Base-by-base conservation (phyloP, 2,888 invertebrate species). In the Phyto melanocephala region DNA sequence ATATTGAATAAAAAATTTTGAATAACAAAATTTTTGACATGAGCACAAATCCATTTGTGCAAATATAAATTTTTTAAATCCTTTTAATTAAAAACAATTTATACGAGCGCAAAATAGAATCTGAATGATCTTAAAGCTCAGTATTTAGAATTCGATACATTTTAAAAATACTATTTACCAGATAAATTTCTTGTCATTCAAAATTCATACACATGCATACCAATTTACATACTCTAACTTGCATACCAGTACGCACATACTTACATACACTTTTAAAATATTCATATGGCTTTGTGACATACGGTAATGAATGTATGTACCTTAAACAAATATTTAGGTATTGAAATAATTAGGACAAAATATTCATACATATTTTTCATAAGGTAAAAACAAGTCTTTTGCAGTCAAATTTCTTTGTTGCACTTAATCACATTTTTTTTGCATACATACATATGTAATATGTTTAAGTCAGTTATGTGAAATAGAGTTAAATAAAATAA, bases 21-120 rank as follows among this genome's bases (percentile, higher is more conserved):
- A 15, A 20, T 7, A 68, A 8, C 68, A 60, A 45, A 54, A 56
- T 54, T 63, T 70, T 28, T 47, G n/a, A 52, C 20, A 54, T 24
- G 35, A 63, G 22, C 50, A 52, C 28, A 58, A 3, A 37, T 56
- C n/a, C 62, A 62, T 35, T 37, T 17, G 2, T 2, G 17, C 17
- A 35, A 11, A 50, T 13, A 50, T 54, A 28, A n/a, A n/a, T 47
- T 47, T 17, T 35, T 56, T 33, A 15, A 54, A 28, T 13, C 52
- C 5, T 24, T n/a, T 3, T 13, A 28, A 15, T 45, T 8, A n/a
- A n/a, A n/a, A n/a, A n/a, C 1, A 15, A 45, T 45, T 50, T 47
- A 47, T 47, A 47, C 2, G 17, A 1, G 8, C 20, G 11, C 13
- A 5, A 50, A 22, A 22, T 11, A 22, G 11, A 20, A 13, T 50